phyloP scores from a whole-genome alignment of 92 coral and sea anemone species.

The Palythoa grandis region DNA sequence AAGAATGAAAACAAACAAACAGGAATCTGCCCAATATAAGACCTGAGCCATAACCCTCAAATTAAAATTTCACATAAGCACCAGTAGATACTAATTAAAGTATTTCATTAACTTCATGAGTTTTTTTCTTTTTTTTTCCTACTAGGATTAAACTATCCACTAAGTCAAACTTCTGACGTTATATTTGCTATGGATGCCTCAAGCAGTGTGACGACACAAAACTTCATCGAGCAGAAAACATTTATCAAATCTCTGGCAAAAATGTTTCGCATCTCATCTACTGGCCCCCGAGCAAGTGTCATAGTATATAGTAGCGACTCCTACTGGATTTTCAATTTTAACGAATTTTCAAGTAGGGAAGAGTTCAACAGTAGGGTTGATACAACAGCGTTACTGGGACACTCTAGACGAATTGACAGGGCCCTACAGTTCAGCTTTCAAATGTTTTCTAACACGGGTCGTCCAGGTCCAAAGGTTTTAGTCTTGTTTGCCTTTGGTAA shows the following conservation, averaged over 20 bases:
- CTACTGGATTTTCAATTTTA: conserved; percentile 66
- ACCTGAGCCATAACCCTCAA: no score
- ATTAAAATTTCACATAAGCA: not conserved
- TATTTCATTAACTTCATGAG: not conserved
- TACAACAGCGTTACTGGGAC: conserved; percentile 62
- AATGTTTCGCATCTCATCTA: conserved; percentile 71
- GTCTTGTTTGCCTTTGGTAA: conserved; percentile 84
- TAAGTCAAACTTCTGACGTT: conserved; percentile 58
- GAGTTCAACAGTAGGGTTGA: conserved; percentile 72
- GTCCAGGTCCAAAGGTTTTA: conserved; percentile 85
- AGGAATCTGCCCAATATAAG: no score
- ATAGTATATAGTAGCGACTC: conserved; percentile 81
- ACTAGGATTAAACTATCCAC: conserved; percentile 12
- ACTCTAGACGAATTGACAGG: conserved; percentile 84
- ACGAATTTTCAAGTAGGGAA: conserved; percentile 56
- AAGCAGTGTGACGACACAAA: conserved; percentile 75
- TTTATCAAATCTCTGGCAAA: conserved; percentile 77
- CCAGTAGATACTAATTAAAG: not conserved
- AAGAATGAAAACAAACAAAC: no score
- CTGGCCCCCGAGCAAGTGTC: conserved; percentile 80
- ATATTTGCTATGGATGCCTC: conserved; percentile 94
- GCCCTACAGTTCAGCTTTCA: conserved; percentile 72
- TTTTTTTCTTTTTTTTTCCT: not conserved
- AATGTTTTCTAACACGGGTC: conserved; percentile 78
- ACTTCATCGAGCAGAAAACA: conserved; percentile 77